A percentile compares a stretch with the other conserved stretches of the same genome.
These are phyloP conservation scores for Sebastes umbrosus DNA, from an alignment of 2,797 vertebrate species.

Conservation along the genomic window DNA sequence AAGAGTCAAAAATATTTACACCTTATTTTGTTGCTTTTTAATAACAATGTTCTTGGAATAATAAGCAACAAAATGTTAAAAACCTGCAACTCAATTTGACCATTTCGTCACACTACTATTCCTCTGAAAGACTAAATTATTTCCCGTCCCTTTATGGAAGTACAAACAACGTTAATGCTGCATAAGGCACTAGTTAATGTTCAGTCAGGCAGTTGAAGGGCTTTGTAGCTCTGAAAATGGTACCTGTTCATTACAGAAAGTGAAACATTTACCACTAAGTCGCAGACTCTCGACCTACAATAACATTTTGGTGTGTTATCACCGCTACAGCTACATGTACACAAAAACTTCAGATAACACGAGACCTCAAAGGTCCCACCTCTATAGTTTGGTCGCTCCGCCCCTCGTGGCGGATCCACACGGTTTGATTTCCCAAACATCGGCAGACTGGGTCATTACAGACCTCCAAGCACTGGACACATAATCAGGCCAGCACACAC, in stretches of 20 bases:
- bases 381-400: conserved; percentile 38
- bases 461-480: conserved; percentile 44
- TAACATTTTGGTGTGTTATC: background rate
- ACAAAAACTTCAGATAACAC: conserved; percentile 7
- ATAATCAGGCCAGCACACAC: conserved; percentile 26
- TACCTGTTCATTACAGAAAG: background rate
- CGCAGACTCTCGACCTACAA: background rate
- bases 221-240: background rate
- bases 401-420: conserved; percentile 41
- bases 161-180: background rate
- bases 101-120: background rate
- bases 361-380: conserved; percentile 23
- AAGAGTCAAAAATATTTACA: background rate
- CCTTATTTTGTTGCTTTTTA: background rate
- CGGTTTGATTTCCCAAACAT: conserved; percentile 58
- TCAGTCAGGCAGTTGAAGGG: background rate
- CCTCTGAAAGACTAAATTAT: background rate
- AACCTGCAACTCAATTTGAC: background rate
- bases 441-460: conserved; percentile 46
- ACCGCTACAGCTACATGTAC: background rate
- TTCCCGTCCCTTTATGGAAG: background rate
- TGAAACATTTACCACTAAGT: background rate
- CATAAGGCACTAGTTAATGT: background rate
- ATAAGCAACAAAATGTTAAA: background rate
- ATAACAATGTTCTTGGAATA: background rate